Conservation (phyloP, 2,888 invertebrate genomes). For the Dasysyrphus tricinctus region DNA sequence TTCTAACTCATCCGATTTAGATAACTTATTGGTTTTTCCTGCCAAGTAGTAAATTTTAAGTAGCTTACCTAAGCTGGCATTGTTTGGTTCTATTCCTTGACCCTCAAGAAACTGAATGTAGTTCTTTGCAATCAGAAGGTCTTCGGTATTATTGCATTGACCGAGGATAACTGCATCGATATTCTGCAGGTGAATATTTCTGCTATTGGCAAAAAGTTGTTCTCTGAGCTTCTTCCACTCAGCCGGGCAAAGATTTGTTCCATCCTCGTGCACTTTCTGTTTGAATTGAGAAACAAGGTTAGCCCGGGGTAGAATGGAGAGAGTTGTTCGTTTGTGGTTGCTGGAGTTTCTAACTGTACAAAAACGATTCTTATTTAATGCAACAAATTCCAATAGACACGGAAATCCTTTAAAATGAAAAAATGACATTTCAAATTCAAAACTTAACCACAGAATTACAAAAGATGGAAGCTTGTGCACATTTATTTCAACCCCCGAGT, state of each 20-base stretch:
- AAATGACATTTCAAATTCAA: constrained; percentile 11
- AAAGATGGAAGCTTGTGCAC: neutral
- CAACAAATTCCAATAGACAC: neutral
- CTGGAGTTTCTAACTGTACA: neutral
- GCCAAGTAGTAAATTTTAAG: constrained; percentile 84
- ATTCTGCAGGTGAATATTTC: constrained; percentile 82
- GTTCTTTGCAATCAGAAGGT: constrained; percentile 85
- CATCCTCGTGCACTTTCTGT: constrained; percentile 71
- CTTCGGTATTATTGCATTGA: constrained; percentile 83
- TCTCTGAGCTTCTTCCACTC: constrained; percentile 79
- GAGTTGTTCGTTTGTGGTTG: neutral
- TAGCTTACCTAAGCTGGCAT: constrained; percentile 86
- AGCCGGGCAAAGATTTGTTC: constrained; percentile 63
- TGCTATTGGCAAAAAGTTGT: constrained; percentile 77
- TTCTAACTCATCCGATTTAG: constrained; percentile 84
- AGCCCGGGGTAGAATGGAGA: constrained; percentile 30
- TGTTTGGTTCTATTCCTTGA: constrained; percentile 84
- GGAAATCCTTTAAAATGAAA: neutral
- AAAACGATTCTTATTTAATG: neutral
- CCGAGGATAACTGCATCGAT: constrained; percentile 87
- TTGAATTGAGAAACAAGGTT: constrained; percentile 78
- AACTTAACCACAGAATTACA: neutral
- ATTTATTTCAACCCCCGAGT: neutral
- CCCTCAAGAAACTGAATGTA: constrained; percentile 86
- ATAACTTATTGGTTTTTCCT: constrained; percentile 79